A percentile compares a stretch with the other conserved stretches of the same genome.
phyloP scores from a whole-genome alignment of 1,140 invertebrate species.

The Drosophila pectinifera region DNA sequence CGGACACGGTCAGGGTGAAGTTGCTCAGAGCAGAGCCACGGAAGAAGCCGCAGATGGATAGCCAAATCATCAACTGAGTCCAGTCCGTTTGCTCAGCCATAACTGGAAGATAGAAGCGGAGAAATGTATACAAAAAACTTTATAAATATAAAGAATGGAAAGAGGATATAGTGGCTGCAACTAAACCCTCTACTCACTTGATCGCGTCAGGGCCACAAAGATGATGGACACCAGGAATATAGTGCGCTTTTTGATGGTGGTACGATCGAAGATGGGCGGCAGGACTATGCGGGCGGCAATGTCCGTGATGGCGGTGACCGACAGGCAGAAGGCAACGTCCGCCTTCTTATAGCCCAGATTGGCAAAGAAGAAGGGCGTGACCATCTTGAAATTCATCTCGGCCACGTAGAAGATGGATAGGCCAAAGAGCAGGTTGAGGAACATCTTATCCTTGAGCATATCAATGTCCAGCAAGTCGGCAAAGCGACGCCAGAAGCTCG shows the following conservation, averaged over 20 bases:
- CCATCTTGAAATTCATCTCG: conserved; percentile 91
- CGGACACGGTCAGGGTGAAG: conserved; percentile 90
- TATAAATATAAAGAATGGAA: not conserved
- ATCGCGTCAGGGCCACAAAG: conserved; percentile 89
- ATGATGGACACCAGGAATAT: conserved; percentile 89
- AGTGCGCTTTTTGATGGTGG: conserved; percentile 88
- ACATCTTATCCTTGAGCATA: conserved; percentile 88
- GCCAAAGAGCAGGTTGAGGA: conserved; percentile 89
- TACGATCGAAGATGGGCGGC: conserved; percentile 90
- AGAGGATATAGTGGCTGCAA: no score
- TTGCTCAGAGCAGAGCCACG: conserved; percentile 90
- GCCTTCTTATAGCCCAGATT: conserved; percentile 88
- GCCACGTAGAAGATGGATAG: conserved; percentile 90
- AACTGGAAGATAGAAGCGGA: conserved; percentile 84
- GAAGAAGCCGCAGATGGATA: conserved; percentile 90
- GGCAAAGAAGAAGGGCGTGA: conserved; percentile 90
- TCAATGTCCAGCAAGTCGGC: conserved; percentile 88
- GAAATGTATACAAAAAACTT: not conserved
- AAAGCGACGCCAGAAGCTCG: conserved; percentile 86
- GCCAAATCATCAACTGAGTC: conserved; percentile 88
- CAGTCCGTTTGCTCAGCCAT: conserved; percentile 89
- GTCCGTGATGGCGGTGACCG: conserved; percentile 90
- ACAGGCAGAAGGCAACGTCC: conserved; percentile 89
- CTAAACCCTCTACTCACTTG: conserved; percentile 86
- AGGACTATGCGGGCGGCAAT: conserved; percentile 89